Base-by-base conservation (phyloP, 2,113 vertebrate genomes). In the Noctilio leporinus region DNA sequence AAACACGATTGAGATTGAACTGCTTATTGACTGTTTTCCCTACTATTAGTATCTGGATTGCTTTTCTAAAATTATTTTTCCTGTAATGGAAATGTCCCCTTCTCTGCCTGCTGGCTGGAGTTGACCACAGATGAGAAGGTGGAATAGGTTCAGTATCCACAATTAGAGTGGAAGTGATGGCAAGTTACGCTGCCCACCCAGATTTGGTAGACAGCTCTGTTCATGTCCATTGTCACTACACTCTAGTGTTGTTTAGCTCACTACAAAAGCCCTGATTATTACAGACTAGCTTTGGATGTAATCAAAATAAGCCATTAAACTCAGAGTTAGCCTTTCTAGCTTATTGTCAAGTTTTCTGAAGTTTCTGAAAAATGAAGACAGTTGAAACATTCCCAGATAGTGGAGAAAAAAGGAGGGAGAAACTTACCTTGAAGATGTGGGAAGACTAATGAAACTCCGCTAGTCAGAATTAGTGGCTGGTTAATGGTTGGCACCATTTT, bases 21-120 rank as follows among this genome's bases (percentile, higher is more conserved):
- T 45, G 4, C 89, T 95, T 87, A 77, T 64, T 96, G 91, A 81
- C 62, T 84, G 0, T 40, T 88, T 85, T 97, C 93, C 38, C 76
- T 59, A 28, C 40, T 76, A 16, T 76, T 87, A 65, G 17, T 55
- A 30, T 92, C 26, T 82, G 62, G 47, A 83, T 26, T 92, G 43
- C 91, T 62, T 93, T 76, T 95, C 76, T 55, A 72, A 90, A 81
- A 40, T 51, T n/a, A 20, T 62, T 91, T 57, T 69, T 43, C 55
- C 33, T 9, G 15, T 43, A 81, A 33, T 88, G 26, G 45, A 47
- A 57, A 12, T 35, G 72, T 30, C 80, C 57, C 19, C 14, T 51
- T 93, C 65, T 77, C 33, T 89, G 28, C 35, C 35, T 28, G 1
- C 65, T 75, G 65, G 55, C 73, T 89, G 28, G 30, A 7, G 2